These are phyloP conservation scores for Hippoglossus hippoglossus DNA, from an alignment of 2,797 vertebrate genomes.

Conservation along the genomic window DNA sequence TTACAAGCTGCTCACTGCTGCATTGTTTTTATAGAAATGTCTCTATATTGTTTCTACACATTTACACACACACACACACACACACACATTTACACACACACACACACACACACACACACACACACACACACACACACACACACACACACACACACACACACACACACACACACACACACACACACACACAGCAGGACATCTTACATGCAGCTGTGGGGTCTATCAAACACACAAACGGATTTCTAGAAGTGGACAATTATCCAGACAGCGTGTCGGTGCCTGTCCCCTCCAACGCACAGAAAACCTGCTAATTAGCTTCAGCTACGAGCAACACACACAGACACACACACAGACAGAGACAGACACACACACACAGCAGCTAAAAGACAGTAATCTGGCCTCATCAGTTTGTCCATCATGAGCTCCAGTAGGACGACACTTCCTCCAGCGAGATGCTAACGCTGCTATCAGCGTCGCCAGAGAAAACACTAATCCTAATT, in stretches of 20 bases:
- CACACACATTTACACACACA: no score
- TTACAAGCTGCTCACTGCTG: neutral
- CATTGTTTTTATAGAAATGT: neutral
- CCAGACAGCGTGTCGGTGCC: conserved; percentile 17
- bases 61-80: conserved; percentile 14
- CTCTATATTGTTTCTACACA: neutral
- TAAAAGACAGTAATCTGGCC: conserved; percentile 44
- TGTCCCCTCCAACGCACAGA: conserved; percentile 9
- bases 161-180: no score
- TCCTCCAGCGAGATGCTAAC: conserved; percentile 40
- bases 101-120: no score
- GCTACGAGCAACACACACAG: neutral
- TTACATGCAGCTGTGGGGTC: conserved; percentile 41
- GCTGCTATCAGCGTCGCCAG: conserved; percentile 40
- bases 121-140: no score
- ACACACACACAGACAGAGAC: neutral
- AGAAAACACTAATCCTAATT: conserved; percentile 66
- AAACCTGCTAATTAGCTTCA: conserved; percentile 56
- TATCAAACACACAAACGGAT: conserved; percentile 4
- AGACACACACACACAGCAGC: neutral
- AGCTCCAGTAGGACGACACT: conserved; percentile 33
- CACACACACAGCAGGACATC: conserved; percentile 23
- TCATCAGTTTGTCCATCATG: conserved; percentile 38
- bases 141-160: no score
- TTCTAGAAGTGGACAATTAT: conserved; percentile 46